Base-by-base conservation (phyloP, 2,888 invertebrate genomes). In the Hydrotaea cyrtoneurina region DNA sequence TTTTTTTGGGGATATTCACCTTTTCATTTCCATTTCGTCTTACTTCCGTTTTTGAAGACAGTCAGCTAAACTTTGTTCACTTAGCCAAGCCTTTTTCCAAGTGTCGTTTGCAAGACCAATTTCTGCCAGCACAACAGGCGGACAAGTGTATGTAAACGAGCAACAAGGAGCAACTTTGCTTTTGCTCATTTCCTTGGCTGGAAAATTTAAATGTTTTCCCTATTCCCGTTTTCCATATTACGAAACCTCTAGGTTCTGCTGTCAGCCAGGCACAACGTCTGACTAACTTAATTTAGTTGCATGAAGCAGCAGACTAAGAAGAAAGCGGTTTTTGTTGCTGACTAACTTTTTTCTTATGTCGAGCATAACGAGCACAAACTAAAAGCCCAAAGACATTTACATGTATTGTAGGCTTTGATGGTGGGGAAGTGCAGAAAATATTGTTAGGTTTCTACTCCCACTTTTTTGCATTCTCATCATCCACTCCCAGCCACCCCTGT, bases 331-430 rank as follows among this genome's bases (percentile, higher is more conserved):
- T 62, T 31, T 39, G 39, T 55, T 10, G 13, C 76, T 36, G 64
- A 21, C 64, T 2, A 31, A 2, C 7, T 31, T 83, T 83, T 83
- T 31, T 83, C 80, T 83, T 83, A 73, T 83, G 83, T 73, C 76
- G 80, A 83, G 76, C 73, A 71, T 46, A 57, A 71, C 50, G 53
- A 75, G 15, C 57, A 73, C 50, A 78, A 59, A 78, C 39, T 71
- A 72, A 69, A 46, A 78, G 71, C 78, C 71, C 59, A 72, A 71
- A 71, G 78, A 59, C 43, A 78, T 78, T 78, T 75, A n/a, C 13
- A n/a, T 50, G 50, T 50, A n/a, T 50, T 15, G 13, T 15, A 13
- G 15, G n/a, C n/a, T n/a, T 50, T 31, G 31, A 2, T 7, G 50
- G 50, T n/a, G 13, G 15, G 39, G 11, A 31, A 31, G 31, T 31